These are phyloP conservation scores for Salvelinus fontinalis DNA, from an alignment of 2,113 vertebrate genomes.

Conservation along the genomic window DNA sequence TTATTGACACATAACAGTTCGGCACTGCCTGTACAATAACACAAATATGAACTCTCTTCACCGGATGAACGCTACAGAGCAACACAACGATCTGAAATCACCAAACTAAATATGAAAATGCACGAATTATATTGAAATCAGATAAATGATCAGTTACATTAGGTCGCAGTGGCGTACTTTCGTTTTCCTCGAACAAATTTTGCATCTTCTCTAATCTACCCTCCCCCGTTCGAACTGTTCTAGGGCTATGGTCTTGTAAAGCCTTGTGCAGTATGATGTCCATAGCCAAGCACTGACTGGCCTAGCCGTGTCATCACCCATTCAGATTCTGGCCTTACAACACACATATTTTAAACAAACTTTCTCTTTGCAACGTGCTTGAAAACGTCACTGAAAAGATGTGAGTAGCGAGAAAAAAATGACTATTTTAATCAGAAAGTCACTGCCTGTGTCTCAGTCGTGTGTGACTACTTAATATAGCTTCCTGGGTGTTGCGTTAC, in stretches of 20 bases:
- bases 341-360: slow-evolving; percentile 51
- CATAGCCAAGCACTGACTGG: slow-evolving; percentile 78
- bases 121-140: slow-evolving; percentile 42
- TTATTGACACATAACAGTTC: slow-evolving; percentile 82
- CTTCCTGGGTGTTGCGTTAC: slow-evolving; percentile 74
- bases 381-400: slow-evolving; percentile 37
- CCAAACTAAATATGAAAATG: slow-evolving; percentile 24
- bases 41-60: slow-evolving; percentile 12
- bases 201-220: slow-evolving; percentile 57
- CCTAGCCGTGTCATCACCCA: slow-evolving; percentile 68
- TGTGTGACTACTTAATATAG: slow-evolving; percentile 54
- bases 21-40: slow-evolving; percentile 59
- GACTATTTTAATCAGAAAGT: slow-evolving; percentile 10
- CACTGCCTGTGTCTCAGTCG: slow-evolving; percentile 30
- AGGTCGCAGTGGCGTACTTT: slow-evolving; percentile 57
- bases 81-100: slow-evolving; percentile 49
- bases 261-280: slow-evolving; percentile 52
- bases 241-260: slow-evolving; percentile 16
- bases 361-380: slow-evolving; percentile 34
- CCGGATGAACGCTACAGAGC: slow-evolving; percentile 11
- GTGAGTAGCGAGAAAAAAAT: slow-evolving; percentile 12
- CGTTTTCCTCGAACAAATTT: slow-evolving; percentile 68
- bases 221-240: slow-evolving; percentile 71
- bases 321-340: slow-evolving; percentile 29
- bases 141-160: slow-evolving; percentile 57